phyloP scores from a whole-genome alignment of 2,797 vertebrate genomes.

The Toxotes lorentzi region DNA sequence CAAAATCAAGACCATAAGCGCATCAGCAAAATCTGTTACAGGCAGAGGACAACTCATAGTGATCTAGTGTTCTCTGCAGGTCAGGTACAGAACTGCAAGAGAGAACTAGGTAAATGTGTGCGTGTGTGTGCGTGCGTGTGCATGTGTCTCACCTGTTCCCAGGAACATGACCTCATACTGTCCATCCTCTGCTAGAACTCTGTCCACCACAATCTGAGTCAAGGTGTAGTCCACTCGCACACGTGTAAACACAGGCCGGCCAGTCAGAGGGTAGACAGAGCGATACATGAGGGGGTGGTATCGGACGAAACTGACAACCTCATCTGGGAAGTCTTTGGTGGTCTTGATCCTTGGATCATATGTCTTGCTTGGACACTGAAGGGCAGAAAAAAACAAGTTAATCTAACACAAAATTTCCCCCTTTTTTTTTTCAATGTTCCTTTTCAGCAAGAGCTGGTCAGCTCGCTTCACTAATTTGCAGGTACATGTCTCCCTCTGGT shows the following conservation, averaged over 20 bases:
- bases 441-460: not conserved
- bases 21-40: not conserved
- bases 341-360: constrained; percentile 95
- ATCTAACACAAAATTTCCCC: not conserved
- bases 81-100: constrained; percentile 3
- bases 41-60: not conserved
- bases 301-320: constrained; percentile 95
- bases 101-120: not conserved
- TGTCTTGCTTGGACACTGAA: constrained; percentile 96
- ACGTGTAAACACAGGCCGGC: constrained; percentile 91
- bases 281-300: constrained; percentile 94
- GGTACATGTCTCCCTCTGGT: constrained; percentile 77
- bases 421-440: not conserved
- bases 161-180: constrained; percentile 98
- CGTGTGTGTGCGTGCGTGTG: not conserved
- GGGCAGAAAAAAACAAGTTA: not conserved
- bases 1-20: not conserved
- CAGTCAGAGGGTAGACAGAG: constrained; percentile 87
- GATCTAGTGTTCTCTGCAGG: constrained; percentile 78
- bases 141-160: constrained; percentile 90
- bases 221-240: constrained; percentile 93
- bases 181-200: constrained; percentile 95
- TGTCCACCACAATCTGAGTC: constrained; percentile 95
- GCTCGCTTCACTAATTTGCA: constrained; percentile 1
- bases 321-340: constrained; percentile 96